Base-by-base conservation (phyloP, 2,113 vertebrate genomes). In the Rhinogobius similis region DNA sequence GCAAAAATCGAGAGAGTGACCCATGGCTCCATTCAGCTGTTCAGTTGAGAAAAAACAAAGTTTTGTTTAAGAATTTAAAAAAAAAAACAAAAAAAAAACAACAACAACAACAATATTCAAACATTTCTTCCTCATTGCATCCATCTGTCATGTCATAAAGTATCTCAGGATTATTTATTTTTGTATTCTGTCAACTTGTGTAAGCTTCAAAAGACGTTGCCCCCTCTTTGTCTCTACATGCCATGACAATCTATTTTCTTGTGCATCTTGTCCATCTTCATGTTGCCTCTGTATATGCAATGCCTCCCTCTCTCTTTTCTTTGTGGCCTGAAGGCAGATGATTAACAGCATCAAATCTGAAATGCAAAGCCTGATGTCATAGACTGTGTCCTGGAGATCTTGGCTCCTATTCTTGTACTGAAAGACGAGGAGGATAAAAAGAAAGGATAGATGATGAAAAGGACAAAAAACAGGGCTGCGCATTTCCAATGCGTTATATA, bases 261-360 rank as follows among this genome's bases (percentile, higher is more conserved):
- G 10, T 50, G 18, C 46, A 26, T 55, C 52, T 55, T 55, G 52
- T 55, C 52, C 46, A 26, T 36, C 61, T 65, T 70, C 62, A 20
- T 44, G 68, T 62, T 77, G 71, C 13, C 65, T 53, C 56, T 65
- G 65, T 65, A 9, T 79, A 62, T 74, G 41, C 65, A 62, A 29
- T 65, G 70, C 69, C 27, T 21, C 43, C 9, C 14, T 59, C 56
- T 66, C 66, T 53, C 52, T 27, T 61, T 64, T 62, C 71, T 62
- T 44, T 24, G 50, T 69, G 52, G 82, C 88, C 88, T 6, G 41
- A 68, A 84, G 89, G 86, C 84, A 50, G 76, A 90, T 89, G 88
- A 91, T 90, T 88, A 89, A 86, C 86, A 89, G 88, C 85, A 82
- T 85, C 44, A 65, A 71, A 89, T 88, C 81, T 81, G 78, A 88